These are phyloP conservation scores for Prunella himalayana DNA, from an alignment of 2,113 vertebrate genomes.

Conservation along the genomic window DNA sequence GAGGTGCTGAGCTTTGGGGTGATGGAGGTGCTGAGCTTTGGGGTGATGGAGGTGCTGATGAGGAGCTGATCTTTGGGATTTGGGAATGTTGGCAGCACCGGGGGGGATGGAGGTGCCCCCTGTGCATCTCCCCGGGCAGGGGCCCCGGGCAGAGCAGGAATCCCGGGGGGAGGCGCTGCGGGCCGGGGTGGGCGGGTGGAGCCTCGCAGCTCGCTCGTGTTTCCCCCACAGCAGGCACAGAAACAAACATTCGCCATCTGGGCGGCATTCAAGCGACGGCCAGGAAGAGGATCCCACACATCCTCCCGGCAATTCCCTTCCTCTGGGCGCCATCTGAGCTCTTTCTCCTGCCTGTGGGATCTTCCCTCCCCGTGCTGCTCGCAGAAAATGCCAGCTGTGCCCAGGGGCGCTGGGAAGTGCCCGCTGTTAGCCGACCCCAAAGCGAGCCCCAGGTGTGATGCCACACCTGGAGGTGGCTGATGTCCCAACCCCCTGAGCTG, in stretches of 20 bases:
- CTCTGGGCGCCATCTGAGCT: not conserved
- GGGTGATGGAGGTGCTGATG: no score
- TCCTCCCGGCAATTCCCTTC: not conserved
- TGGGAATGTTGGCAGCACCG: not conserved
- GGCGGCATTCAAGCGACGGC: not conserved
- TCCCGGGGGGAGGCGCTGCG: not conserved
- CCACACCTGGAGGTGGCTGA: not conserved
- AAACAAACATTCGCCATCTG: conserved; percentile 52
- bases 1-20: no score
- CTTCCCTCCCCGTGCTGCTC: not conserved
- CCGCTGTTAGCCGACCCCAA: rapidly evolving
- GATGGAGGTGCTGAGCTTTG: no score
- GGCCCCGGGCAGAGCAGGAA: rapidly evolving
- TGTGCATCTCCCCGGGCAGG: not conserved
- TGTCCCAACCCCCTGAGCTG: not conserved
- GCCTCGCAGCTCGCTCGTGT: not conserved
- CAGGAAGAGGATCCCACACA: conserved; percentile 21
- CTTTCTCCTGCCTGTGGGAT: not conserved
- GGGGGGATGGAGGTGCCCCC: not conserved
- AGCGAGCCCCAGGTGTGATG: not conserved
- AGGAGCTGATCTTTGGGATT: not conserved
- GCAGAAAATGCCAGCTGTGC: not conserved
- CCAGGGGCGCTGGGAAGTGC: not conserved
- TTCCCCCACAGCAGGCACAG: conserved; percentile 8
- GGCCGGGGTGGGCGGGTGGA: not conserved